phyloP scores from a whole-genome alignment of 2,797 vertebrate species.

The Phaenicophaeus curvirostris region DNA sequence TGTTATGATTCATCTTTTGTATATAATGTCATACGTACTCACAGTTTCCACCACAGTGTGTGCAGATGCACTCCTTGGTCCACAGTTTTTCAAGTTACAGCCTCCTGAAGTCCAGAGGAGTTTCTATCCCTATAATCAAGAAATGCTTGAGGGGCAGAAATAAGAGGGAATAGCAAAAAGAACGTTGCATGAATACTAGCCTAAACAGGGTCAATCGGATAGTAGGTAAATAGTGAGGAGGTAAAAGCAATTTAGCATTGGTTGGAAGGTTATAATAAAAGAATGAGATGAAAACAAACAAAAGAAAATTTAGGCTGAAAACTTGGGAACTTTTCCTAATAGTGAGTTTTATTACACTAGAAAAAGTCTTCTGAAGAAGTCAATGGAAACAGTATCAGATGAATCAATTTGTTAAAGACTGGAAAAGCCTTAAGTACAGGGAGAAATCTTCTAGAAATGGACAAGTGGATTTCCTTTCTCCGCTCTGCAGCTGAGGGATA shows the following conservation, averaged over 20 bases:
- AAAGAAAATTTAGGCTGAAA: background rate
- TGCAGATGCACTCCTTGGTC: background rate
- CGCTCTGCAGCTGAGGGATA: background rate
- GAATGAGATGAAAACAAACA: background rate
- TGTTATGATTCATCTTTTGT: conserved; percentile 24
- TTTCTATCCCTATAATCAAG: background rate
- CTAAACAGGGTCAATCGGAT: background rate
- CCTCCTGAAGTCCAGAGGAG: background rate
- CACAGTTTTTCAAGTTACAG: background rate
- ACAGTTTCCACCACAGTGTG: background rate
- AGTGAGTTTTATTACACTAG: background rate
- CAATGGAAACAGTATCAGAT: background rate
- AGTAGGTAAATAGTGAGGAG: background rate
- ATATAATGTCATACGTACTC: background rate
- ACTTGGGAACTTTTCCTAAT: background rate
- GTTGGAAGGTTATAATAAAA: background rate
- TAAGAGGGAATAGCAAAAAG: background rate
- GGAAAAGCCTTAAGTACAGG: background rate
- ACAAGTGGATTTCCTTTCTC: background rate
- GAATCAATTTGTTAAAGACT: background rate
- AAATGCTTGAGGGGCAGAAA: background rate
- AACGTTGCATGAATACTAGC: background rate
- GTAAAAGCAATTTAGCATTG: background rate
- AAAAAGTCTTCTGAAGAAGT: background rate
- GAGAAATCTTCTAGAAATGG: background rate